These are phyloP conservation scores for Armadillidium nasatum DNA, from an alignment of 1,140 invertebrate species.

Conservation along the genomic window DNA sequence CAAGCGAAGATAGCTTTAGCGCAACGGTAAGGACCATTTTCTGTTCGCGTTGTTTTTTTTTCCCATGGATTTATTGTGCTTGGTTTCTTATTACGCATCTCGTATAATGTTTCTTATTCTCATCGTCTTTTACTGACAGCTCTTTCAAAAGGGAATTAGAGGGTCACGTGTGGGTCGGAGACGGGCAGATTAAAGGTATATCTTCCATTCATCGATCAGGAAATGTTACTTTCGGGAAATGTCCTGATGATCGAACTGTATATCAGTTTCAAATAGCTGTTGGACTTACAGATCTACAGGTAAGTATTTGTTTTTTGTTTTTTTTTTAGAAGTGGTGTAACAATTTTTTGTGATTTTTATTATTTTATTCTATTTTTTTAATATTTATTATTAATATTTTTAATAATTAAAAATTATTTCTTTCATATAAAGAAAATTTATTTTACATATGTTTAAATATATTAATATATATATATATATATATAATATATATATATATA, in stretches of 20 bases:
- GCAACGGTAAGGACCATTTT: background rate
- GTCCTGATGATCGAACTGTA: no score
- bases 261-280: background rate
- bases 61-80: background rate
- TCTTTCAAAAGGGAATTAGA: constrained; percentile 16
- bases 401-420: no score
- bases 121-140: background rate
- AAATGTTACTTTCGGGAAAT: background rate
- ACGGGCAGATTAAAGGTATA: constrained; percentile 6
- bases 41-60: background rate
- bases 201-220: constrained; percentile 24
- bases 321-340: background rate
- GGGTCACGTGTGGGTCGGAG: constrained; percentile 21
- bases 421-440: no score
- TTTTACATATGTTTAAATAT: no score
- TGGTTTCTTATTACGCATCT: background rate
- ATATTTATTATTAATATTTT: no score
- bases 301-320: background rate
- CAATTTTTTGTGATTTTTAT: no score
- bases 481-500: no score
- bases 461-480: no score
- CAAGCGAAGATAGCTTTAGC: constrained; percentile 14
- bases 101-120: background rate
- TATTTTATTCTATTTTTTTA: no score
- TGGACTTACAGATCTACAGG: constrained; percentile 17